Evolutionary conservation across 2,113 vertebrate genomes (phyloP).

Genomic region (Vireo altiloquus): DNA sequence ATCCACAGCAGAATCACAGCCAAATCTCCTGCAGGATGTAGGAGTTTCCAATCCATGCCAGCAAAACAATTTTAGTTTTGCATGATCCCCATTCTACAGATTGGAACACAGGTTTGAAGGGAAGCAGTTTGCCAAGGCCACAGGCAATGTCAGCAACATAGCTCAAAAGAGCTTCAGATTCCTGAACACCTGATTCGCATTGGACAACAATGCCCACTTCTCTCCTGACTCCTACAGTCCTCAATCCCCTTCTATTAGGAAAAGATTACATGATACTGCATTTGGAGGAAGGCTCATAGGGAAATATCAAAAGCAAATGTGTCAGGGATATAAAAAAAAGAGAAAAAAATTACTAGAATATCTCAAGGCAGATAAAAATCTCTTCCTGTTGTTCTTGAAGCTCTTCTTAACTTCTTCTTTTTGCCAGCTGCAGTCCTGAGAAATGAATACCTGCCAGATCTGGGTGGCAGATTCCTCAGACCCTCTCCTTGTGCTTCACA

Average conservation of each 20-base stretch:
- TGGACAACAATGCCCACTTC: background rate
- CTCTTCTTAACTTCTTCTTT: background rate
- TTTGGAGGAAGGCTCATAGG: background rate
- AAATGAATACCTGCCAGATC: background rate
- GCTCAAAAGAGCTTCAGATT: background rate
- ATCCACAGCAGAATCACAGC: background rate
- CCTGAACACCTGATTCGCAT: background rate
- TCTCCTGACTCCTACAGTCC: background rate
- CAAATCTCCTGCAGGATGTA: background rate
- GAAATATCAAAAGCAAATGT: constrained; percentile 15
- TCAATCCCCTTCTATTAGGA: background rate
- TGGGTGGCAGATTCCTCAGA: constrained; percentile 51
- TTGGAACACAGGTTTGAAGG: background rate
- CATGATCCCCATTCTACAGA: background rate
- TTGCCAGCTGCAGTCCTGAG: constrained; percentile 40
- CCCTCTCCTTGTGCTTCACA: constrained; percentile 75
- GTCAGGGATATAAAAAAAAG: background rate
- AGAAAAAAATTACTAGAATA: background rate
- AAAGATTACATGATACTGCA: background rate
- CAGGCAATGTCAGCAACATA: background rate
- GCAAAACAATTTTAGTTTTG: background rate
- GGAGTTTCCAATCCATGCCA: background rate
- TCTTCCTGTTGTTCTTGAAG: constrained; percentile 27
- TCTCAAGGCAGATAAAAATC: background rate
- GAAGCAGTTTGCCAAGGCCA: background rate